These are phyloP conservation scores for Phaenicophaeus curvirostris DNA, from an alignment of 2,797 vertebrate genomes.

Conservation along the genomic window DNA sequence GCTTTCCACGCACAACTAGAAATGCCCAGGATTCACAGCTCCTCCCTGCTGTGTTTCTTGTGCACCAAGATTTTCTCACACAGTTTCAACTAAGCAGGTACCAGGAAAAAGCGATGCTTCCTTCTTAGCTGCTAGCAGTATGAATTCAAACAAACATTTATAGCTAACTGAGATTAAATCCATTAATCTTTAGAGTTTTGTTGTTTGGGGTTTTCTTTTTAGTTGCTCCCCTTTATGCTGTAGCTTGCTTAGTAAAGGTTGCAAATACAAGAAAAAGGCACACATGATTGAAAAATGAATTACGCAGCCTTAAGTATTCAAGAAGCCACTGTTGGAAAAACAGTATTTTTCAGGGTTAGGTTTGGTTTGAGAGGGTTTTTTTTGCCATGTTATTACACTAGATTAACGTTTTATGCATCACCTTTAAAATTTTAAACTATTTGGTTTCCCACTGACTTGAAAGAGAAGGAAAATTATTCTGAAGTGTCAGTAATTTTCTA, in stretches of 20 bases:
- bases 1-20: neutral
- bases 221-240: neutral
- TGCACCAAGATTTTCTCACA: neutral
- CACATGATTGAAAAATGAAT: neutral
- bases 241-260: neutral
- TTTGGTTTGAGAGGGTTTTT: neutral
- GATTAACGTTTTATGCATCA: conserved; percentile 22
- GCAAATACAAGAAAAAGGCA: neutral
- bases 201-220: neutral
- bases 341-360: neutral
- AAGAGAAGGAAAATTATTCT: conserved; percentile 30
- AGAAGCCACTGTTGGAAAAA: conserved; percentile 18
- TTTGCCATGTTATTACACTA: conserved; percentile 3
- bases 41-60: neutral
- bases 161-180: neutral
- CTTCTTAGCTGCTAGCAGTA: neutral
- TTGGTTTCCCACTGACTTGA: conserved; percentile 50
- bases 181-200: neutral
- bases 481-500: conserved; percentile 40
- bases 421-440: conserved; percentile 25
- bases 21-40: neutral
- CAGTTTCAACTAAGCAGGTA: neutral
- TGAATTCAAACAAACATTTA: neutral
- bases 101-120: neutral
- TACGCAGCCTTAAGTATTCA: neutral